Percentiles rank a stretch among this genome's conserved stretches.
Evolutionary conservation across 2,797 vertebrate genomes (phyloP).

Genomic region (Ambastaia sidthimunki): DNA sequence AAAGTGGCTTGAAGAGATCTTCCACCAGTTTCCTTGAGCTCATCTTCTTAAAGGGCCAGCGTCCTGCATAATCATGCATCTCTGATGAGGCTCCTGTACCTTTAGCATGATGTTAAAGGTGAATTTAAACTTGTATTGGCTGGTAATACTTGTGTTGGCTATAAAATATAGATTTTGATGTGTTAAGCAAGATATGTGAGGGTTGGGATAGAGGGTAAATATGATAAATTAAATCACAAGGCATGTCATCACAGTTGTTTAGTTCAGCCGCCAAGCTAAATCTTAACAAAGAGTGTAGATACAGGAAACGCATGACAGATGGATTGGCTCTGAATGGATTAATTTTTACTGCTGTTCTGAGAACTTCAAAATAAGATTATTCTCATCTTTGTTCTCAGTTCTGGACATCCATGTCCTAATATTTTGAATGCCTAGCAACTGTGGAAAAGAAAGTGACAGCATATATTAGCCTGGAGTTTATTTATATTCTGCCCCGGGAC

Average conservation of each 20-base stretch:
- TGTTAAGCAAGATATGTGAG: conserved; percentile 7
- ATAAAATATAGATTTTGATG: conserved; percentile 32
- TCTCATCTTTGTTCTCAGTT: conserved; percentile 55
- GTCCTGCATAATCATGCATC: not conserved
- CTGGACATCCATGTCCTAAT: conserved; percentile 61
- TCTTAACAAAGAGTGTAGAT: conserved; percentile 1
- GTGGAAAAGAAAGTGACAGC: conserved; percentile 67
- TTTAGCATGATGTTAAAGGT: conserved; percentile 62
- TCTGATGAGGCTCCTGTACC: conserved; percentile 51
- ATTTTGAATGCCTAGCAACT: conserved; percentile 70
- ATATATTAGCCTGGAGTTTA: conserved; percentile 74
- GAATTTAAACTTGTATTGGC: conserved; percentile 48
- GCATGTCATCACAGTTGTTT: conserved; percentile 8
- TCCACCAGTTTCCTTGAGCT: conserved; percentile 48
- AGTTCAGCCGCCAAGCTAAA: conserved; percentile 8
- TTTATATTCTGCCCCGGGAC: conserved; percentile 78
- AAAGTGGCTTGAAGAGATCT: conserved; percentile 49
- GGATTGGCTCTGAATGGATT: conserved; percentile 13
- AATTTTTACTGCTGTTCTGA: conserved; percentile 24
- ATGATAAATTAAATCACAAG: conserved; percentile 9
- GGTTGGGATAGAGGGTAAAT: conserved; percentile 4
- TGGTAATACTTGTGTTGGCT: too few species aligned
- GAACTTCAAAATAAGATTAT: conserved; percentile 50
- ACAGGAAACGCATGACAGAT: conserved; percentile 6
- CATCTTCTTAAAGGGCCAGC: conserved; percentile 24